Conservation (phyloP, 2,113 vertebrate genomes). For the Panurus biarmicus region DNA sequence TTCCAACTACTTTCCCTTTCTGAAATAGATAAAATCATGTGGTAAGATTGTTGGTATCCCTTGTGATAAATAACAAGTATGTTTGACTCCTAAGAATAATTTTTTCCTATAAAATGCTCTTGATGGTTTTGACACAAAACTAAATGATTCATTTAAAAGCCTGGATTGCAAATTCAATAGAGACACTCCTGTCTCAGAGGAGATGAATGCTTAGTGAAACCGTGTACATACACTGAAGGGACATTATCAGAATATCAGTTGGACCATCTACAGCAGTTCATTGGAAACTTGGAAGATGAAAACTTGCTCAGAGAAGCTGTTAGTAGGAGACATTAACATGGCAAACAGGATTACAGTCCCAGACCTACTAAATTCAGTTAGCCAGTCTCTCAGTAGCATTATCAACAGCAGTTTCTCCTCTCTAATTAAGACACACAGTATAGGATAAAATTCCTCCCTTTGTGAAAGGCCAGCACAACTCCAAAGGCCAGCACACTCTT, state of each 20-base stretch:
- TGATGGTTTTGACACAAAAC: conserved; percentile 36
- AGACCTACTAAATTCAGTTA: neutral
- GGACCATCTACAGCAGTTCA: neutral
- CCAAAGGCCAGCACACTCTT: neutral
- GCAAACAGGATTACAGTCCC: neutral
- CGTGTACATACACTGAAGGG: neutral
- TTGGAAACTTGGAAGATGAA: neutral
- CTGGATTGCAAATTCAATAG: neutral
- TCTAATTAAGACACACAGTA: neutral
- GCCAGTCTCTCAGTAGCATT: neutral
- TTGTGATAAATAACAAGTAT: conserved; percentile 29
- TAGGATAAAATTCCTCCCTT: neutral
- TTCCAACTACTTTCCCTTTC: conserved; percentile 19
- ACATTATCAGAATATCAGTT: neutral
- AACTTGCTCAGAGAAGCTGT: neutral
- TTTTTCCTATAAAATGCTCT: neutral
- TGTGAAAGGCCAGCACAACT: neutral
- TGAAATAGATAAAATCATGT: neutral
- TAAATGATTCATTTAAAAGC: neutral
- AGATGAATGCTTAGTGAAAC: neutral
- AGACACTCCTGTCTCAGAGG: neutral
- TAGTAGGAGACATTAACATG: neutral
- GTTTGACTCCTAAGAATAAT: conserved; percentile 7
- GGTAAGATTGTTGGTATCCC: conserved; percentile 26
- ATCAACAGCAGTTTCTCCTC: neutral